These are phyloP conservation scores for Chrysolina oricalcia DNA, from an alignment of 2,888 invertebrate genomes.

Conservation along the genomic window DNA sequence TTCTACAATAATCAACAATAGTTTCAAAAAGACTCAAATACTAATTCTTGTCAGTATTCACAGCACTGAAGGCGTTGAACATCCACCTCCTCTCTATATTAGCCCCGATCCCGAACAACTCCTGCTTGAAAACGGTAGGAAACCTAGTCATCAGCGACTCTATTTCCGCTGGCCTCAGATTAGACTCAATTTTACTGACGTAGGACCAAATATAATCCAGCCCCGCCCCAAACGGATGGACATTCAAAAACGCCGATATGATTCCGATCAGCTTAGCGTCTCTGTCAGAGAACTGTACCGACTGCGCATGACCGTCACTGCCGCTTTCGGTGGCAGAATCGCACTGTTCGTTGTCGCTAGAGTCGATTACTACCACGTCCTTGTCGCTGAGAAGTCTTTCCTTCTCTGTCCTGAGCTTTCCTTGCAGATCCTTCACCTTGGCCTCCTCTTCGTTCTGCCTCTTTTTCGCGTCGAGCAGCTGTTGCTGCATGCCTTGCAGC, in stretches of 20 bases:
- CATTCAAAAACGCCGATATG: conserved; percentile 91
- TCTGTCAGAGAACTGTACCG: conserved; percentile 71
- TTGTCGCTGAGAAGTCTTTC: conserved; percentile 62
- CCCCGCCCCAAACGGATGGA: conserved; percentile 94
- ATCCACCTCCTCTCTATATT: conserved; percentile 91
- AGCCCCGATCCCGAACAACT: conserved; percentile 87
- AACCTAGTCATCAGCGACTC: conserved; percentile 86
- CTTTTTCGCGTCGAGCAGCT: conserved; percentile 75
- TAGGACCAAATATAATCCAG: conserved; percentile 94
- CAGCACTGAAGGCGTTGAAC: conserved; percentile 81
- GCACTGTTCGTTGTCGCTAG: conserved; percentile 68
- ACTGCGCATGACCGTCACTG: conserved; percentile 64
- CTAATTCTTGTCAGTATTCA: conserved; percentile 32
- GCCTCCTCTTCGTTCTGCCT: conserved; percentile 75
- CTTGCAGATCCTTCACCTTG: conserved; percentile 73
- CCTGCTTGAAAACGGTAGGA: conserved; percentile 85
- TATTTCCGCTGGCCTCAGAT: conserved; percentile 82
- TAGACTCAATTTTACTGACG: conserved; percentile 85
- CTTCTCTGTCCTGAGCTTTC: conserved; percentile 58
- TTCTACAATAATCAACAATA: conserved; percentile 13
- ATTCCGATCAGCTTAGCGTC: conserved; percentile 89
- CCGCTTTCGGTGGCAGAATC: conserved; percentile 62
- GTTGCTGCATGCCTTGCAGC: conserved; percentile 77
- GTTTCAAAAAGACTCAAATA: neutral
- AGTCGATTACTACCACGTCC: conserved; percentile 72